These are phyloP conservation scores for Polia nebulosa DNA, from an alignment of 2,888 invertebrate species.

Conservation along the genomic window DNA sequence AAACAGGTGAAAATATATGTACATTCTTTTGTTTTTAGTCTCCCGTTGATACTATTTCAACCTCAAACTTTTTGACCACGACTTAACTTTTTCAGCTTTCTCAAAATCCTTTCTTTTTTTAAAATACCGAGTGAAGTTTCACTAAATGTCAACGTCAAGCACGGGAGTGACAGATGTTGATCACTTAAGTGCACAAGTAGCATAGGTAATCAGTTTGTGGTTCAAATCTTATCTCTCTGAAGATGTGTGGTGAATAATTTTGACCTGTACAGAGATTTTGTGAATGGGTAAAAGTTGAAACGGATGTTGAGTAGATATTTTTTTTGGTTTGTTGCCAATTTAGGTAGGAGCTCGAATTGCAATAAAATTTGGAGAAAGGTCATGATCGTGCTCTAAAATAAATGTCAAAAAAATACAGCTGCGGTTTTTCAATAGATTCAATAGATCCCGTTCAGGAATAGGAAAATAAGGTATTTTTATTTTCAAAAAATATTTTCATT, in stretches of 20 bases:
- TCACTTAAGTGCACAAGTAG: conserved; percentile 32
- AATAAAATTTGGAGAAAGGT: background rate
- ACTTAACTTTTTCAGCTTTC: conserved; percentile 13
- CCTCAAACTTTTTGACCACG: background rate
- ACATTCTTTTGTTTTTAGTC: no score
- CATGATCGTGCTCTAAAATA: background rate
- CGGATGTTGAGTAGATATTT: background rate
- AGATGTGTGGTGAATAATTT: conserved; percentile 38
- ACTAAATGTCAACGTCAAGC: conserved; percentile 29
- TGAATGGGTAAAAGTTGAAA: conserved; percentile 5
- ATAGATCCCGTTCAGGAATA: background rate
- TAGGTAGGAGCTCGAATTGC: background rate
- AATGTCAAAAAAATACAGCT: background rate
- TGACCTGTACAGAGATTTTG: conserved; percentile 1
- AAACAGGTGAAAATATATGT: no score
- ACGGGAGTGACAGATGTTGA: conserved; percentile 37
- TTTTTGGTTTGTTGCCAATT: background rate
- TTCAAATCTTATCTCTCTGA: conserved; percentile 5
- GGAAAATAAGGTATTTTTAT: background rate
- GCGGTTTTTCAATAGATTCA: background rate
- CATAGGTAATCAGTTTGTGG: conserved; percentile 32
- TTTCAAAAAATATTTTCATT: background rate
- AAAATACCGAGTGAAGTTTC: conserved; percentile 48
- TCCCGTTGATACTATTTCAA: background rate
- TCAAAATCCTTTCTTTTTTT: conserved; percentile 50